Percentiles rank a stretch among this genome's conserved stretches.
Conservation (phyloP, 2,113 vertebrate species). For the Crypturellus undulatus region DNA sequence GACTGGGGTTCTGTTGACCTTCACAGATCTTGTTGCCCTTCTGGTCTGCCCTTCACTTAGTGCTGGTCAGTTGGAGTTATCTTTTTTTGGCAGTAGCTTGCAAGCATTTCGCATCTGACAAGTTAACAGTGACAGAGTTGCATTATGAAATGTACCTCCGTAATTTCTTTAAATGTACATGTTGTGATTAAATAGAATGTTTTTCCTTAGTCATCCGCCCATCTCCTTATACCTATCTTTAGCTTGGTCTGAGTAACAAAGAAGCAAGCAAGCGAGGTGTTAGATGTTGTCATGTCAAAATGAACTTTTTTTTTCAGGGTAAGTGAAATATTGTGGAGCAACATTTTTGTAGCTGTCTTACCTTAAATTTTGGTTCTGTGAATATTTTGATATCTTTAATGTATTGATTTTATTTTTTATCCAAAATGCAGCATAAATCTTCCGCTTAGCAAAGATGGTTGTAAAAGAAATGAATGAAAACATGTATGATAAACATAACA, state of each 20-base stretch:
- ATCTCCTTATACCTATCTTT: neutral
- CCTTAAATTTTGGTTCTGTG: neutral
- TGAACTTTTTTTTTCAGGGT: neutral
- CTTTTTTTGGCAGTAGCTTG: neutral
- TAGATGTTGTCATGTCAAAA: neutral
- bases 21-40: neutral
- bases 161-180: slow-evolving; percentile 52
- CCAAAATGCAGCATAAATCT: neutral
- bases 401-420: neutral
- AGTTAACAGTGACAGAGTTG: neutral
- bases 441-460: neutral
- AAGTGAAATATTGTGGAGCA: neutral
- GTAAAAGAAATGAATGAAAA: neutral
- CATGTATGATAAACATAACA: neutral
- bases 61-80: neutral
- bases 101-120: neutral
- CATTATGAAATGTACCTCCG: neutral
- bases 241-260: neutral
- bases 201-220: neutral
- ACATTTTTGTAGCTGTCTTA: neutral
- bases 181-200: slow-evolving; percentile 50
- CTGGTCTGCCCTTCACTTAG: neutral
- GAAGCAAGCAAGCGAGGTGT: neutral
- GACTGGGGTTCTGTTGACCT: neutral
- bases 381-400: neutral